A percentile compares a stretch with the other conserved stretches of the same genome.
These are phyloP conservation scores for Epsilonema sp. DNA, from an alignment of 2,888 invertebrate genomes.

Conservation along the genomic window DNA sequence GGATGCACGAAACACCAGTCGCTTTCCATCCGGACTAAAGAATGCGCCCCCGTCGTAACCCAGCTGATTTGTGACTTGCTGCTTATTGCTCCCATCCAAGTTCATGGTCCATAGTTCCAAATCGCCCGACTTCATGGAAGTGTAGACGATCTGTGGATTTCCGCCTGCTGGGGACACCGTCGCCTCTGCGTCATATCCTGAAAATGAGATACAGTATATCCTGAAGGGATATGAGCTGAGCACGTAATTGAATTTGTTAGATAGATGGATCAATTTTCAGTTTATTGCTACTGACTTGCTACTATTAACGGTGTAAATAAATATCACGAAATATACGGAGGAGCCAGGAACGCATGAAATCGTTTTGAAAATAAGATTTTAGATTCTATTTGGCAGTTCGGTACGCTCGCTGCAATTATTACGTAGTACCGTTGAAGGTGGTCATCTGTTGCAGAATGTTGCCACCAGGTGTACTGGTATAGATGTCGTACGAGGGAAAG, in stretches of 20 bases:
- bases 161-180: conserved; percentile 17
- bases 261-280: too few relatives aligned
- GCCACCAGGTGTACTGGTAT: conserved; percentile 6
- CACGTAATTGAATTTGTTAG: not conserved
- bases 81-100: conserved; percentile 15
- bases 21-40: conserved; percentile 22
- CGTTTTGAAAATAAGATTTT: too few relatives aligned
- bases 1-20: conserved; percentile 21
- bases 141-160: conserved; percentile 20
- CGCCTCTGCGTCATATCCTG: conserved; percentile 13
- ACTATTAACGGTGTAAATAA: too few relatives aligned
- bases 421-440: not conserved
- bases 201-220: not conserved
- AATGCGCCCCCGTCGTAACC: conserved; percentile 25
- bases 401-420: too few relatives aligned
- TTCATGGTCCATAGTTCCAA: conserved; percentile 21
- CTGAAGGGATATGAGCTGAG: not conserved
- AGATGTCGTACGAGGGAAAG: conserved; percentile 20
- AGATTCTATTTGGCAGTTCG: too few relatives aligned
- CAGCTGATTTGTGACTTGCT: conserved; percentile 16
- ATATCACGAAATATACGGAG: too few relatives aligned
- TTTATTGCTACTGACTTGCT: too few relatives aligned
- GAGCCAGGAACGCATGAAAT: too few relatives aligned
- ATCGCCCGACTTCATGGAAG: conserved; percentile 18
- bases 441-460: not conserved